Percentiles rank a stretch among this genome's conserved stretches.
Evolutionary conservation across 1,140 invertebrate species (phyloP).

Genomic region (Anoplophora glabripennis): DNA sequence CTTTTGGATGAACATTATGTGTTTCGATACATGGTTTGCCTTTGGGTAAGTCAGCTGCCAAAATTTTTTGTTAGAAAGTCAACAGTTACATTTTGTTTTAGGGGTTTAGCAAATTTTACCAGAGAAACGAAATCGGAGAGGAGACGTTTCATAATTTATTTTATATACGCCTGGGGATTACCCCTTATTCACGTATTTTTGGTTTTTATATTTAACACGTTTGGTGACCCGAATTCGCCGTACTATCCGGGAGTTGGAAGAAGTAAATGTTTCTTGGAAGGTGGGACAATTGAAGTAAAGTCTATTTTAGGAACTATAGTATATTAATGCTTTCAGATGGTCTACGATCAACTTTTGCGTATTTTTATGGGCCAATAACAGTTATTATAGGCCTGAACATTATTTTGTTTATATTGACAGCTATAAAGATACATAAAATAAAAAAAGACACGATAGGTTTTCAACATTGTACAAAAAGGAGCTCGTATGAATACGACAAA

Average conservation of each 20-base stretch:
- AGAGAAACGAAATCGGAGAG: conserved; percentile 37
- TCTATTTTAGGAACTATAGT: no score
- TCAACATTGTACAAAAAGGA: conserved; percentile 56
- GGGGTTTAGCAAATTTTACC: conserved; percentile 29
- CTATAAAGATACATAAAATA: conserved; percentile 62
- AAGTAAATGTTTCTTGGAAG: conserved; percentile 29
- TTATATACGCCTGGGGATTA: conserved; percentile 57
- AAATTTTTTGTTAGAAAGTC: not conserved
- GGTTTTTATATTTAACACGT: conserved; percentile 21
- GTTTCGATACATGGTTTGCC: conserved; percentile 64
- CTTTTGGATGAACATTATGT: conserved; percentile 76
- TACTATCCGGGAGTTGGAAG: conserved; percentile 27
- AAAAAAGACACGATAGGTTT: conserved; percentile 61
- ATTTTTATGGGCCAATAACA: conserved; percentile 73
- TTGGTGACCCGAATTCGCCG: not conserved
- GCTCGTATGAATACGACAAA: conserved; percentile 59
- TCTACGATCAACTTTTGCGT: conserved; percentile 55
- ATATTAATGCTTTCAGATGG: conserved; percentile 52
- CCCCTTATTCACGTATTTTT: conserved; percentile 39
- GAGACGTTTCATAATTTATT: conserved; percentile 58
- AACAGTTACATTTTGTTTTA: conserved; percentile 3
- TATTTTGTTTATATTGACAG: conserved; percentile 68
- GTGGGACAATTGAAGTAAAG: conserved; percentile 5
- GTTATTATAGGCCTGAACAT: conserved; percentile 68
- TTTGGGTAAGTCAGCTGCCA: conserved; percentile 45